phyloP scores from a whole-genome alignment of 2,888 invertebrate species.

The Drosophila merina region DNA sequence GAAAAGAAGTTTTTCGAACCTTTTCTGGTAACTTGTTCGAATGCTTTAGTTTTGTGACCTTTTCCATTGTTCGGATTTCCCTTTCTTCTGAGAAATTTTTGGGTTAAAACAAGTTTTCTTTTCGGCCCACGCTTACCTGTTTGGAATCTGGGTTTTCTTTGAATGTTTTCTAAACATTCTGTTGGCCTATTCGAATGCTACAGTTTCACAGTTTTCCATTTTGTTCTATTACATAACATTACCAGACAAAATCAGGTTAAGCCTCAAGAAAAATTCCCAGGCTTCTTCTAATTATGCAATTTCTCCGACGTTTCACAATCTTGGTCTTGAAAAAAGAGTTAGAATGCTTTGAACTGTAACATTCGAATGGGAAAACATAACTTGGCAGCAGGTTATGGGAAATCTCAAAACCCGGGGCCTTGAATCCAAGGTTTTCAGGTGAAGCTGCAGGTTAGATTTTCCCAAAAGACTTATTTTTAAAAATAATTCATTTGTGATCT shows the following conservation, averaged over 20 bases:
- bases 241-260: neutral
- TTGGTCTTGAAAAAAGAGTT: neutral
- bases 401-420: neutral
- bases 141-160: neutral
- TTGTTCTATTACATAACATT: slow-evolving; percentile 1
- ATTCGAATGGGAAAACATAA: slow-evolving; percentile 25
- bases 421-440: neutral
- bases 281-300: neutral
- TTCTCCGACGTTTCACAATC: neutral
- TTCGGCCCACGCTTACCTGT: neutral
- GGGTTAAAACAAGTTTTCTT: neutral
- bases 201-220: slow-evolving; percentile 1
- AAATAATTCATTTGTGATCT: neutral
- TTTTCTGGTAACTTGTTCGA: slow-evolving; percentile 36
- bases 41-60: slow-evolving; percentile 44
- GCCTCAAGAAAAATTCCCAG: neutral
- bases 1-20: neutral
- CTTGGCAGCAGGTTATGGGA: neutral
- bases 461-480: neutral
- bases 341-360: slow-evolving; percentile 4
- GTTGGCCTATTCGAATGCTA: slow-evolving; percentile 9
- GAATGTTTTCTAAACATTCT: neutral
- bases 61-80: slow-evolving; percentile 15
- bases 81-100: neutral
- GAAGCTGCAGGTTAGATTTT: neutral